phyloP scores from a whole-genome alignment of 2,113 vertebrate species.

The Tretioscincus oriximinensis region DNA sequence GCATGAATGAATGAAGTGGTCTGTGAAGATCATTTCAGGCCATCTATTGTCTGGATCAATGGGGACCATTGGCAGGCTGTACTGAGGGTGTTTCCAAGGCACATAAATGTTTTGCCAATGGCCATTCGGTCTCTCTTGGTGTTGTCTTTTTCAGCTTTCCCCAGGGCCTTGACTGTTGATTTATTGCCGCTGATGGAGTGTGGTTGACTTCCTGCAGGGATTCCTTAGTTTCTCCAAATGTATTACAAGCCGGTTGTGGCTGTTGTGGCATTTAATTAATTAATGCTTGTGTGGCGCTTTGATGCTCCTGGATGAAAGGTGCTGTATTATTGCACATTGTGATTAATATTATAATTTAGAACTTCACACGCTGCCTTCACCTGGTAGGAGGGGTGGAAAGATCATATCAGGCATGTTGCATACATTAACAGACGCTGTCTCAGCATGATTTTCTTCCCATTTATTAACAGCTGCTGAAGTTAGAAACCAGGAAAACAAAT shows the following conservation, averaged over 20 bases:
- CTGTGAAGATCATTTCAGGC: no score
- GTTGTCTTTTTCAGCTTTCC: neutral
- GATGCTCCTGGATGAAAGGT: conserved; percentile 70
- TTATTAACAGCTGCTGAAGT: conserved; percentile 30
- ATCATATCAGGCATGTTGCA: conserved; percentile 62
- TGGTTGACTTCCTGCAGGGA: neutral
- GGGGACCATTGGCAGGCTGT: no score
- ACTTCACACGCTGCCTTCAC: conserved; percentile 59
- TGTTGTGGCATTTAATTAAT: conserved; percentile 58
- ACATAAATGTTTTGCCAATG: neutral
- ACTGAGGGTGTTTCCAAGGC: no score
- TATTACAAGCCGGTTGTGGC: conserved; percentile 39
- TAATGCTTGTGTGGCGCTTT: conserved; percentile 66
- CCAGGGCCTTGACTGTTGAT: fast-evolving
- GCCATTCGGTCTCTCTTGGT: neutral
- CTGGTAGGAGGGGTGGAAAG: conserved; percentile 60
- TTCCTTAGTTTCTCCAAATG: conserved; percentile 26
- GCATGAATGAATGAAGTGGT: no score
- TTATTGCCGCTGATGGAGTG: fast-evolving
- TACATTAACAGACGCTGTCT: conserved; percentile 56
- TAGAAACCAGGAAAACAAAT: conserved; percentile 30
- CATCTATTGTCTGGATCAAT: no score
- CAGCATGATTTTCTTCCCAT: conserved; percentile 39
- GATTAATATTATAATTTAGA: conserved; percentile 67
- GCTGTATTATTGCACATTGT: conserved; percentile 65